Base-by-base conservation (phyloP, 2,888 invertebrate genomes). In the Synanthedon vespiformis region DNA sequence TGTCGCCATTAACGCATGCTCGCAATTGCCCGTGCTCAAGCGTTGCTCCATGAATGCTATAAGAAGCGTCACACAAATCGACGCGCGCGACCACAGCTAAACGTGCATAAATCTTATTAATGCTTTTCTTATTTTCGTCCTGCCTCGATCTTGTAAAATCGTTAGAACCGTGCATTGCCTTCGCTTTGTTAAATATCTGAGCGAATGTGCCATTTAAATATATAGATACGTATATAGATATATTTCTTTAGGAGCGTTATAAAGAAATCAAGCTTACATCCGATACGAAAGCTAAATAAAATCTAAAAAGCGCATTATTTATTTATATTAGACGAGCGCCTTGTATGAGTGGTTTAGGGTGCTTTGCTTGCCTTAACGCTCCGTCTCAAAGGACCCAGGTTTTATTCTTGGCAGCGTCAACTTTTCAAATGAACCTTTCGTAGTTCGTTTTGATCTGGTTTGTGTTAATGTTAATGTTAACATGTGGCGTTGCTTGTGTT, bases 1-100 rank as follows among this genome's bases (percentile, higher is more conserved):
- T 85, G 86, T 86, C 85, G 82, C 85, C 85, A 85, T 86, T 86
- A 85, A 80, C 86, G 84, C 84, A 75, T 75, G 79, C 76, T 74
- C 67, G 80, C 80, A 81, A 84, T 82, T 74, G 81, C 73, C 73
- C 73, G 75, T 74, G 72, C 71, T 62, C 65, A 59, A 49, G 56
- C 59, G 62, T 67, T 67, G 68, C 65, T 69, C 73, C 69, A 74
- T 67, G 65, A 67, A 67, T 65, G 74, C 78, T 79, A 75, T 78
- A 84, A 77, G 77, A 70, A 72, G 76, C 76, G 67, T 64, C 72
- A 76, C 73, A 78, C 83, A 84, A 83, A 82, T 85, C 86, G 81
- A 82, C 79, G 80, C 80, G 73, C 71, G 72, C 75, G 70, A 79
- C 82, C 71, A 68, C 77, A 64, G 72, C 80, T 77, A 77, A 80